Conservation (phyloP, 2,888 invertebrate species). For the Oligia latruncula region DNA sequence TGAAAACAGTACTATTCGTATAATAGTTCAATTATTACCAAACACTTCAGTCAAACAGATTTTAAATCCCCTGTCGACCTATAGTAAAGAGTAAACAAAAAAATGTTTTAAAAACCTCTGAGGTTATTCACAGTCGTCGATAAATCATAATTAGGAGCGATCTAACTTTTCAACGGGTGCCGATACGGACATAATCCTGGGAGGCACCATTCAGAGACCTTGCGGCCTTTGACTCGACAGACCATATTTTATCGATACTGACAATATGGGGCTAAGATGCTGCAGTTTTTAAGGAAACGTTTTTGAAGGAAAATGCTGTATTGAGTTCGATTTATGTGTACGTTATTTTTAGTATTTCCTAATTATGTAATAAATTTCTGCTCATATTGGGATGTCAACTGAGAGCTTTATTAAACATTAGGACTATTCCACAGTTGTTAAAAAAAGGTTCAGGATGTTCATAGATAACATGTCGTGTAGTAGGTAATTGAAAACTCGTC, state of each 20-base stretch:
- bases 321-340: neutral
- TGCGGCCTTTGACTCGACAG: conserved; percentile 74
- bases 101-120: conserved; percentile 34
- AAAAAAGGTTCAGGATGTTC: neutral
- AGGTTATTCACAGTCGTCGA: conserved; percentile 57
- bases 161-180: conserved; percentile 85
- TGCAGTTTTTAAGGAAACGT: conserved; percentile 37
- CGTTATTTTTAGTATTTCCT: neutral
- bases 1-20: conserved; percentile 38
- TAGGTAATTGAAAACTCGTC: too few relatives aligned
- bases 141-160: conserved; percentile 87
- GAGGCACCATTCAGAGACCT: conserved; percentile 65
- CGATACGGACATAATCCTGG: conserved; percentile 81
- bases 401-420: neutral
- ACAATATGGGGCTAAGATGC: conserved; percentile 71
- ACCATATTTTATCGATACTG: conserved; percentile 76
- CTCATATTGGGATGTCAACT: neutral
- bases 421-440: neutral
- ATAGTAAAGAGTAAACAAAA: conserved; percentile 39
- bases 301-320: neutral
- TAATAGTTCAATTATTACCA: conserved; percentile 40
- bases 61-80: conserved; percentile 54
- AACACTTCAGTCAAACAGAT: conserved; percentile 43
- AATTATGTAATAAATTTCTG: neutral
- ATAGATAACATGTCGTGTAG: too few relatives aligned